These are phyloP conservation scores for Cremastinae sp. DNA, from an alignment of 2,888 invertebrate species.

Conservation along the genomic window DNA sequence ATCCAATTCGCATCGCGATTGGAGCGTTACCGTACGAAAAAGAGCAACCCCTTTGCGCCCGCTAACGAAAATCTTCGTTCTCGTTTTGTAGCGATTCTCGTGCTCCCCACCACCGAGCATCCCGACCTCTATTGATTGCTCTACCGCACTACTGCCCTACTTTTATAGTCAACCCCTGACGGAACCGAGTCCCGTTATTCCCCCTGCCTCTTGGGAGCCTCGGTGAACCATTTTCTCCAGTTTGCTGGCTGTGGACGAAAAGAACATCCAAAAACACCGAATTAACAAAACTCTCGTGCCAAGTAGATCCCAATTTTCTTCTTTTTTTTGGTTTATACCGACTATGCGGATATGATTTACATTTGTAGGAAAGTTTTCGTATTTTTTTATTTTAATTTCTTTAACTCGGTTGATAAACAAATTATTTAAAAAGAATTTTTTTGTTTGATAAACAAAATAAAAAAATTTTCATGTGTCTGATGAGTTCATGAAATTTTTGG, in stretches of 20 bases:
- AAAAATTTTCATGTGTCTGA: too few species aligned
- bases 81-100: slow-evolving; percentile 57
- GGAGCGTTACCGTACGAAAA: slow-evolving; percentile 28
- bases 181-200: slow-evolving; percentile 39
- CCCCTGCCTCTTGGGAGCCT: slow-evolving; percentile 39
- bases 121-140: slow-evolving; percentile 78
- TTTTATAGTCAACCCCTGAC: slow-evolving; percentile 72
- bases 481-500: too few species aligned
- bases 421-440: too few species aligned
- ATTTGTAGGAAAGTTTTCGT: too few species aligned
- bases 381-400: too few species aligned
- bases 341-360: too few species aligned
- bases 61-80: slow-evolving; percentile 54
- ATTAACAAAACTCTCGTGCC: neutral
- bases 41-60: neutral
- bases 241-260: slow-evolving; percentile 22
- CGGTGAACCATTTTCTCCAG: slow-evolving; percentile 13
- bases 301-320: neutral
- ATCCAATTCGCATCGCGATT: slow-evolving; percentile 43
- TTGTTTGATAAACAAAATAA: too few species aligned
- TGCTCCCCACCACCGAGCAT: slow-evolving; percentile 68
- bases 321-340: too few species aligned
- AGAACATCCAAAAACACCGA: neutral
- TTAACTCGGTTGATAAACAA: too few species aligned
- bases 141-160: slow-evolving; percentile 79